Base-by-base conservation (phyloP, 2,888 invertebrate species). In the Tenthredo distinguenda region DNA sequence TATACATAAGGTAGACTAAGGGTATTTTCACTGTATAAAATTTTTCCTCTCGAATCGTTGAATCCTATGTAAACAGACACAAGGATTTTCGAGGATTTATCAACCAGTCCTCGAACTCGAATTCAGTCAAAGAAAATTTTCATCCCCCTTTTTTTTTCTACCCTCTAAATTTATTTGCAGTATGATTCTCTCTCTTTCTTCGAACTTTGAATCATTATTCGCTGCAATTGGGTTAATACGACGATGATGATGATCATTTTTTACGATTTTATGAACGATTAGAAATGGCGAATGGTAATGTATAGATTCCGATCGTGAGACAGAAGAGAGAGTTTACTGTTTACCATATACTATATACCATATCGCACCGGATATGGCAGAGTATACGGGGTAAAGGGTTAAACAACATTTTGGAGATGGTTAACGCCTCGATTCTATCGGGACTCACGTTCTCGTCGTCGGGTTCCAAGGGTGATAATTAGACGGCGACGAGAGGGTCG, bases 391-490 rank as follows among this genome's bases (percentile, higher is more conserved):
- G 34, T 65, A 34, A 62, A 81, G 81, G 81, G 62, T 81, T 65
- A 21, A 65, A 81, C 65, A 81, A 62, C 81, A 81, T 65, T 81
- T 37, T 40, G 21, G 81, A 81, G 40, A 58, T 37, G 31, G 12
- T 81, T 81, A 81, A 81, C 62, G 62, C 40, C 37, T 40, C 62
- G 62, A 81, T 81, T 81, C 12, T 21, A 81, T 81, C 62, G 81
- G 47, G 50, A 62, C 40, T 77, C 55, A 21, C 34, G 40, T 81
- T 81, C 62, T 62, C 43, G 37, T 37, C 58, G 58, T 18, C 31
- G 77, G 77, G 40, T 74, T 74, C 72, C 50, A 55, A 34, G 12
- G 77, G 47, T 55, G 55, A 77, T 77, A 55, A 77, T 77, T 50
- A 77, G 77, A 77, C 50, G 31, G 31, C 31, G 55, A 77, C 31